phyloP scores from a whole-genome alignment of 2,888 invertebrate genomes.

The Aphrophora alni region DNA sequence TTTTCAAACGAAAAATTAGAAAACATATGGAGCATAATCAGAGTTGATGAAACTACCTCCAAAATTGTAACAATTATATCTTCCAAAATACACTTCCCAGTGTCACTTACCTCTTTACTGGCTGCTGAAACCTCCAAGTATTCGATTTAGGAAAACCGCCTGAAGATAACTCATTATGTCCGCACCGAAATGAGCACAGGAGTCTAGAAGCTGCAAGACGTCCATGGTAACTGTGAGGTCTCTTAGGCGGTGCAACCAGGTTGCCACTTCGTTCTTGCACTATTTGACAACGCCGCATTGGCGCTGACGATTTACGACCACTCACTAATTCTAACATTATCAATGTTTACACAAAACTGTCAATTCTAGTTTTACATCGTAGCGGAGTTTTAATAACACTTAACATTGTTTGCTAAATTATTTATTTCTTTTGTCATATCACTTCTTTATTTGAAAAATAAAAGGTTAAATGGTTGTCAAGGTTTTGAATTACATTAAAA shows the following conservation, averaged over 20 bases:
- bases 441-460: neutral
- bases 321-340: slow-evolving; percentile 30
- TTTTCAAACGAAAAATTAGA: too few relatives aligned
- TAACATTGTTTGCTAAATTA: neutral
- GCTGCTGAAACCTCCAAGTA: slow-evolving; percentile 34
- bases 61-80: too few relatives aligned
- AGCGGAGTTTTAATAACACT: neutral
- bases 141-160: slow-evolving; percentile 24
- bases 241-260: neutral
- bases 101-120: slow-evolving; percentile 22
- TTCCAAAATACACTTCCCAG: too few relatives aligned
- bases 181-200: slow-evolving; percentile 27
- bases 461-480: neutral
- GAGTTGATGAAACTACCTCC: too few relatives aligned
- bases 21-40: too few relatives aligned
- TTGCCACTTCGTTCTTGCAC: neutral
- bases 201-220: slow-evolving; percentile 20
- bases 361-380: neutral
- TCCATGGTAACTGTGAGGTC: slow-evolving; percentile 33
- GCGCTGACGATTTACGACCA: neutral
- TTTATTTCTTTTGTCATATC: neutral
- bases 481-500: too few relatives aligned
- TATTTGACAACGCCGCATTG: neutral
- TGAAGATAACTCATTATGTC: neutral
- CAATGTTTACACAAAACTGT: neutral